A percentile compares a stretch with the other conserved stretches of the same genome.
Conservation (phyloP, 1,140 invertebrate species). For the Pogonomyrmex californicus region DNA sequence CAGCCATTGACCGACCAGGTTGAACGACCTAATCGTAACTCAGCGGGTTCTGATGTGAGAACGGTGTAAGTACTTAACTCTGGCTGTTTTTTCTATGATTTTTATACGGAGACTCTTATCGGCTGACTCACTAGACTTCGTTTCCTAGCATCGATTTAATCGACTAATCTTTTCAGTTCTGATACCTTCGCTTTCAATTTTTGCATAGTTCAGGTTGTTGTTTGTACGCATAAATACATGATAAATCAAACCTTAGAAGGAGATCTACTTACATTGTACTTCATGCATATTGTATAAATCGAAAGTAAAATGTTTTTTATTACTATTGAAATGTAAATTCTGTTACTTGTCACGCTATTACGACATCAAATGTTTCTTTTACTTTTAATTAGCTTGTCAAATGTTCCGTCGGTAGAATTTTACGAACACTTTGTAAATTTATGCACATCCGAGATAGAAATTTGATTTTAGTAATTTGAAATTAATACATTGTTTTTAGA, state of each 20-base stretch:
- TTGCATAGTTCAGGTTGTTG: conserved; percentile 32
- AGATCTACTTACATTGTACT: neutral
- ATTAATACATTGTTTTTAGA: neutral
- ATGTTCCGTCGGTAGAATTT: too few relatives aligned
- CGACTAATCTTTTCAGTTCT: conserved; percentile 12
- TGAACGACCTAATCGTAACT: conserved; percentile 75
- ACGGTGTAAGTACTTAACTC: conserved; percentile 80
- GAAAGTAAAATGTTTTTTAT: neutral
- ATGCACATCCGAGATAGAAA: too few relatives aligned
- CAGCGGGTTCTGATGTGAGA: conserved; percentile 80
- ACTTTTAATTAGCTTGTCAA: neutral
- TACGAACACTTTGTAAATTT: too few relatives aligned
- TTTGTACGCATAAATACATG: conserved; percentile 2
- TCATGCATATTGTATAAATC: neutral
- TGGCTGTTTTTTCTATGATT: conserved; percentile 71
- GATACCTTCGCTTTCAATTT: conserved; percentile 4
- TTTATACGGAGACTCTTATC: conserved; percentile 66
- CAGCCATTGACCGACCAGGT: conserved; percentile 37
- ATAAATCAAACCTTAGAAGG: conserved; percentile 1
- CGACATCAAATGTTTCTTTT: neutral
- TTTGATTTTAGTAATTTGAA: too few relatives aligned
- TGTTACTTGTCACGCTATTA: too few relatives aligned
- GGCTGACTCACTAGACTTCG: conserved; percentile 19
- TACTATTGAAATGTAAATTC: too few relatives aligned
- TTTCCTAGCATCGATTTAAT: conserved; percentile 49